Base-by-base conservation (phyloP, 92 coral and sea anemone genomes). In the Ricordea florida region DNA sequence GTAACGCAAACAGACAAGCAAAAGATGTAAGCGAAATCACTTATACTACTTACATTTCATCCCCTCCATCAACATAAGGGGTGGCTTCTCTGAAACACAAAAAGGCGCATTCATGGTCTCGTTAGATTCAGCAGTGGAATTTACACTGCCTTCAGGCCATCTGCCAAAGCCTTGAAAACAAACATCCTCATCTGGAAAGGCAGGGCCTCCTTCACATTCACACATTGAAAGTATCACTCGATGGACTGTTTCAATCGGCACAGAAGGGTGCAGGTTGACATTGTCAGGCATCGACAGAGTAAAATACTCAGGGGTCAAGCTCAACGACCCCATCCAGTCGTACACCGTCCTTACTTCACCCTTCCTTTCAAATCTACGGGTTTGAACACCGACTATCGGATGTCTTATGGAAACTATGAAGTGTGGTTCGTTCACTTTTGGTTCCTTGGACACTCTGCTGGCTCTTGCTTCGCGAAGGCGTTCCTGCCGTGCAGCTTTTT, bases 101-200 rank as follows among this genome's bases (percentile, higher is more conserved):
- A 17, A 57, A 60, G 23, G 69, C 32, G 15, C 35, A 23, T 35
- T 9, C 36, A 21, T 41, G 35, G 2, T 24, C 14, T 27, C 69
- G 14, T 62, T 53, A 43, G 53, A 62, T 62, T 27, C 15, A 6
- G 4, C 43, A 31, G 26, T 32, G 43, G 38, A 57, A 30, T 29
- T 55, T 10, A 26, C 9, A 27, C 29, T 26, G 6, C 32, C 29
- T 40, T 61, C 34, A 3, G 68, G 32, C 14, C 37, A 10, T 70
- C 50, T 13, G 5, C 62, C 65, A 56, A 70, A 51, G 6, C 78
- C 52, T 22, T 71, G 33, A 30, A 71, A 71, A 26, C 56, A 43
- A 20, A 53, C 50, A 13, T 13, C 33, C 24, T 71, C 38, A 37
- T 71, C 78, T 22, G 56, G 53, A 38, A 53, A 53, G 1, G 78